These are phyloP conservation scores for Pelusios castaneus DNA, from an alignment of 2,113 vertebrate species.

Conservation along the genomic window DNA sequence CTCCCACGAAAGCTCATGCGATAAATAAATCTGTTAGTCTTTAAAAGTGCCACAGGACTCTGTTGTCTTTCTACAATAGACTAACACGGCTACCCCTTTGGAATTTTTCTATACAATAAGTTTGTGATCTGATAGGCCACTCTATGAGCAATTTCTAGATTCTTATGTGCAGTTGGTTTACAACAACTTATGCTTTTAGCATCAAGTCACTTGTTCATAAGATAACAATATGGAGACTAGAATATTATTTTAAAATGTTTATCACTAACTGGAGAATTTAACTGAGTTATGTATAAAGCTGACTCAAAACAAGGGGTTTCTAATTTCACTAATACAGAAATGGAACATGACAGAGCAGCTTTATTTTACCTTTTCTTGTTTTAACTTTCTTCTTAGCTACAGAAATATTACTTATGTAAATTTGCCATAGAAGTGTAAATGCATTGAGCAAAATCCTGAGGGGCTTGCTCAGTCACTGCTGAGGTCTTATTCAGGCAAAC, in stretches of 20 bases:
- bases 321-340: not conserved
- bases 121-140: not conserved
- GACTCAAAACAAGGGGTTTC: not conserved
- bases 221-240: not conserved
- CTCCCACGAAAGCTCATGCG: no score
- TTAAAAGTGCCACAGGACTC: no score
- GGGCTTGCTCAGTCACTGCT: not conserved
- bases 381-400: not conserved
- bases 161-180: not conserved
- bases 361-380: not conserved
- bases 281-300: not conserved
- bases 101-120: not conserved
- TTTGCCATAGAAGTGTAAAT: not conserved
- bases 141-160: not conserved
- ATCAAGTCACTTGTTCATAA: not conserved
- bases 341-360: not conserved
- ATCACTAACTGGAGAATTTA: not conserved
- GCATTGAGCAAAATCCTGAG: not conserved
- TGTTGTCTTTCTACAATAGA: no score
- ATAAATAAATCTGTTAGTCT: no score
- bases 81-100: no score
- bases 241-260: not conserved
- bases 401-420: not conserved
- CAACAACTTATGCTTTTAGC: not conserved
- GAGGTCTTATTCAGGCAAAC: not conserved